A percentile compares a stretch with the other conserved stretches of the same genome.
phyloP scores from a whole-genome alignment of 2,113 vertebrate genomes.

The Macquaria australasica region DNA sequence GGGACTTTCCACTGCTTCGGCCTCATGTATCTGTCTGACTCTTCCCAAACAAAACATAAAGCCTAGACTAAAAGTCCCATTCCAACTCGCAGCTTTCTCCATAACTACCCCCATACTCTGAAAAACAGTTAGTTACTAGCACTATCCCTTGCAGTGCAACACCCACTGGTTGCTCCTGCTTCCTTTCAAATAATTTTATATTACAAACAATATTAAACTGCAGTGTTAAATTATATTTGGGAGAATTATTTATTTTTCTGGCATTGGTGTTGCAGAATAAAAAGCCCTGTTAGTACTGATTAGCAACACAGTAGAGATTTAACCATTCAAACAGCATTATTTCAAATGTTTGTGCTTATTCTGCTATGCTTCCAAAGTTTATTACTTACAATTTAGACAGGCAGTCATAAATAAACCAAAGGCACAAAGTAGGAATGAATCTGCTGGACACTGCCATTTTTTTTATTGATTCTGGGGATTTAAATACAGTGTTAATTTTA shows the following conservation, averaged over 20 bases:
- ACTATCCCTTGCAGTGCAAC: not conserved
- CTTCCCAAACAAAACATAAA: constrained; percentile 70
- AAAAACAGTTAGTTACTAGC: constrained; percentile 5
- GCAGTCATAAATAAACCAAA: not conserved
- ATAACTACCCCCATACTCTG: not conserved
- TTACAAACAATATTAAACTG: not conserved
- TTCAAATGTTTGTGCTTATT: constrained; percentile 17
- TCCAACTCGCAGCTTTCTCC: constrained; percentile 22
- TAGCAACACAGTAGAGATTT: not conserved
- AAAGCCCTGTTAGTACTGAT: not conserved
- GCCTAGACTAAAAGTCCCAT: constrained; percentile 4
- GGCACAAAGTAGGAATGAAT: not conserved
- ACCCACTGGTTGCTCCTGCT: not conserved
- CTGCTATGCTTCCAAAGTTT: not conserved
- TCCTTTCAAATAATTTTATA: not conserved
- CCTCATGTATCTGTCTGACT: constrained; percentile 64
- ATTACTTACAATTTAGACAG: not conserved
- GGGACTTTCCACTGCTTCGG: constrained; percentile 94
- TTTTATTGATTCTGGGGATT: not conserved
- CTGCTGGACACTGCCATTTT: not conserved
- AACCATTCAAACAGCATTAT: not conserved
- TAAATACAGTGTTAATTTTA: not conserved
- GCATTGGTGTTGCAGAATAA: not conserved
- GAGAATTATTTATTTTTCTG: not conserved
- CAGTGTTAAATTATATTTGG: not conserved